A percentile compares a stretch with the other conserved stretches of the same genome.
Evolutionary conservation across 53 echinoderm and acorn worm genomes (phyloP).

Genomic region (Luidia sarsii): DNA sequence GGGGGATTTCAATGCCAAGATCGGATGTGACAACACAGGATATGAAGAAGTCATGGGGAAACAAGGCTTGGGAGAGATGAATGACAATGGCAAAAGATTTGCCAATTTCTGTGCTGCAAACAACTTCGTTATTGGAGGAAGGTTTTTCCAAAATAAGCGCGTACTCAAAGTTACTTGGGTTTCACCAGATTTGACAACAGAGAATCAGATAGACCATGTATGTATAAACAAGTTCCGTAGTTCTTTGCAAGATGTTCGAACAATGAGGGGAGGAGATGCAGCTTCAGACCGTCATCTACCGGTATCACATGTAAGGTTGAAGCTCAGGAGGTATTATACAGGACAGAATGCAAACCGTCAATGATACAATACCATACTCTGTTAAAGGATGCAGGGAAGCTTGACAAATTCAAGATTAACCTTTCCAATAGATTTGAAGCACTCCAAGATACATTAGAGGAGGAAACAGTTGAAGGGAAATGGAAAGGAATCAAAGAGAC

Average conservation of each 20-base stretch:
- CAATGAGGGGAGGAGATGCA: conserved; percentile 13
- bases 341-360: background rate
- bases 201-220: conserved; percentile 51
- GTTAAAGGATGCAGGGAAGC: too few relatives aligned
- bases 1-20: conserved; percentile 49
- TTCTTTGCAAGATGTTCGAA: background rate
- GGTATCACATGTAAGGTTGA: background rate
- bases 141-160: conserved; percentile 18
- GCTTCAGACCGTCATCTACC: conserved; percentile 7
- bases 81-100: conserved; percentile 26
- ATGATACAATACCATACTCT: too few relatives aligned
- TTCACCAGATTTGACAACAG: conserved; percentile 32
- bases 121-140: conserved; percentile 42
- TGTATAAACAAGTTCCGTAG: conserved; percentile 27
- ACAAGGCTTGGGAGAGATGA: conserved; percentile 28
- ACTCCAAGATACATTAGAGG: background rate
- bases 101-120: conserved; percentile 17
- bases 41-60: conserved; percentile 39
- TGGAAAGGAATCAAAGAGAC: background rate
- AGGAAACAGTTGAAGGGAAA: too few relatives aligned
- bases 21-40: conserved; percentile 20
- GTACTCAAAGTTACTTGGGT: conserved; percentile 48
- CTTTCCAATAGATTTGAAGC: conserved; percentile 23
- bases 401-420: background rate
- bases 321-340: conserved; percentile 20